A percentile compares a stretch with the other conserved stretches of the same genome.
These are phyloP conservation scores for Arothron firmamentum DNA, from an alignment of 2,113 vertebrate genomes.

Conservation along the genomic window DNA sequence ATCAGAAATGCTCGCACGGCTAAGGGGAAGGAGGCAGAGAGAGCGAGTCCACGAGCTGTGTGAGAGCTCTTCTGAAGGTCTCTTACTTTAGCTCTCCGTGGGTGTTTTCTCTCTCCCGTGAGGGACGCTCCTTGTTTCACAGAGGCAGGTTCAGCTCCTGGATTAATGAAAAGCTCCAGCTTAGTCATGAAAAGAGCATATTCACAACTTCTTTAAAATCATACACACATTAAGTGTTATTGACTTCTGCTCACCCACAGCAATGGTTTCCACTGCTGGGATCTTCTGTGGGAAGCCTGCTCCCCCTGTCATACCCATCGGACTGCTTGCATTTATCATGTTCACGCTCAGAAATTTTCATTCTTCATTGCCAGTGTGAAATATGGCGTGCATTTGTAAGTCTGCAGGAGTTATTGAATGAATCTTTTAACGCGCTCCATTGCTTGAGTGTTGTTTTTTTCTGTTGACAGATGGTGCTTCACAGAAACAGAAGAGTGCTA, in stretches of 20 bases:
- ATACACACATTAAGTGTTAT: conserved; percentile 63
- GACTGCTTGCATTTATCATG: no score
- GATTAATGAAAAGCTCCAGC: conserved; percentile 79
- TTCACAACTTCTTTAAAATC: conserved; percentile 73
- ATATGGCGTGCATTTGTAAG: no score
- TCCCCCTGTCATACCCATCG: no score
- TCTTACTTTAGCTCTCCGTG: conserved; percentile 61
- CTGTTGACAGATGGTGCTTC: no score
- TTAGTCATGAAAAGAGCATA: conserved; percentile 74
- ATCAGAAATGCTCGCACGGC: conserved; percentile 33
- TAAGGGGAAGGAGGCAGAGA: conserved; percentile 44
- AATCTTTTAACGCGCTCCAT: no score
- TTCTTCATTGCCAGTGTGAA: no score
- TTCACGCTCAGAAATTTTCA: no score
- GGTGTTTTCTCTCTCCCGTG: conserved; percentile 68
- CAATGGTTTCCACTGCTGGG: conserved; percentile 12
- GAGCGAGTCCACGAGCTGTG: conserved; percentile 53
- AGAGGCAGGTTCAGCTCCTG: conserved; percentile 69
- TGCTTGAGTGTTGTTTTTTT: no score
- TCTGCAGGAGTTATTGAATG: no score
- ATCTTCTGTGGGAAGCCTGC: no score
- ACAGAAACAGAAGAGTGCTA: no score
- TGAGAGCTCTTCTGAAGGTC: conserved; percentile 60
- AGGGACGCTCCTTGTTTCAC: conserved; percentile 72
- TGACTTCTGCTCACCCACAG: conserved; percentile 70